Evolutionary conservation across 2,113 vertebrate genomes (phyloP), one percentile per base, ranked within the genome.

Genomic region (Hypocryptadius cinnamomeus): DNA sequence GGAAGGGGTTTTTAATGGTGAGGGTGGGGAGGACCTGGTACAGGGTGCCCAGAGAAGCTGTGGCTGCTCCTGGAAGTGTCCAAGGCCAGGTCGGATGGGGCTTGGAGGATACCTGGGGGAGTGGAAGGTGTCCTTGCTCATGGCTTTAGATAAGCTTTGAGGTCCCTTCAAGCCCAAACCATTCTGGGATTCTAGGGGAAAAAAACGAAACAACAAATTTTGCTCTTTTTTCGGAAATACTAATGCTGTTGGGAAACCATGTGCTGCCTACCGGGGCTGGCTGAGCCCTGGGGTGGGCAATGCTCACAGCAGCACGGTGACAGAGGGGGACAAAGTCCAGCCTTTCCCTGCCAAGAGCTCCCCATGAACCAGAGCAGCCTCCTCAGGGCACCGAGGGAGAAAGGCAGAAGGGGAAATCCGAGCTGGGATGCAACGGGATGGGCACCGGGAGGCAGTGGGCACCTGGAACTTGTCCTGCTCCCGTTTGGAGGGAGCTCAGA

Each of bases 221-320:
- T n/a, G 15, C 16, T 50, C 11, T 9, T 64, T 64, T 51, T 35
- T 45, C 15, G 28, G 28, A 73, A 45, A 23, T 18, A 16, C 2
- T 6, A 1, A 2, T 12, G 35, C 18, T 60, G n/a, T 6, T 44
- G n/a, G 80, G 47, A 37, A 3, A 9, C 4, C 1, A 1, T 1
- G 23, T 5, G 37, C 23, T 27, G 37, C 23, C 48, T 24, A 31
- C 14, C 13, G 3, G 35, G n/a, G 54, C 37, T 35, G 61, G 27
- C 61, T 1, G 3, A 30, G 74, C 44, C 2, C 13, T 3, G 71
- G 23, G 5, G 10, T 5, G 79, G 73, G 61, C 81, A 27, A 0
- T 15, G 81, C 33, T 33, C 16, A 20, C 25, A 37, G 51, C 33
- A 54, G 74, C 47, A 3, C 1, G 2, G 57, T 20, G 79, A 50